phyloP scores from a whole-genome alignment of 2,888 invertebrate genomes.

The Hemistola chrysoprasaria region DNA sequence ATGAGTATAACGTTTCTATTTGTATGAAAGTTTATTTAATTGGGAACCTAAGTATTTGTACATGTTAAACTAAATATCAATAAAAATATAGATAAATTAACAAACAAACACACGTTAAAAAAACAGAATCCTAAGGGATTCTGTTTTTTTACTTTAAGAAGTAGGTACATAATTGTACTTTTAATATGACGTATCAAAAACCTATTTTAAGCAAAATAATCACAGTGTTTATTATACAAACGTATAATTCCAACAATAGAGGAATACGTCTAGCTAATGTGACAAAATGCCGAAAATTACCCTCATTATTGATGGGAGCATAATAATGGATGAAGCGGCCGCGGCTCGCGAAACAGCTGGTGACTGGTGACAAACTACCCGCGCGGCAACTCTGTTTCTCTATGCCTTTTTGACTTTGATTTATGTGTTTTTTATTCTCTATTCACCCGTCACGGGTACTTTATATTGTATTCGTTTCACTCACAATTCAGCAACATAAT shows the following conservation, averaged over 20 bases:
- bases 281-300: conserved; percentile 79
- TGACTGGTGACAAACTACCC: conserved; percentile 75
- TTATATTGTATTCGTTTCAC: conserved; percentile 61
- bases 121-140: too few species aligned
- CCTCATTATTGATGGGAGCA: conserved; percentile 78
- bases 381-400: conserved; percentile 75
- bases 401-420: conserved; percentile 83
- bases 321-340: conserved; percentile 54
- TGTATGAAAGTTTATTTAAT: too few species aligned
- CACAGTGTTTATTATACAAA: conserved; percentile 20
- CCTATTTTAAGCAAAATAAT: conserved; percentile 1
- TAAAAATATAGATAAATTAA: too few species aligned
- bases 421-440: conserved; percentile 80
- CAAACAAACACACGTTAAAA: too few species aligned
- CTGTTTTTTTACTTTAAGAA: too few species aligned
- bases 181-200: neutral
- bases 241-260: conserved; percentile 61
- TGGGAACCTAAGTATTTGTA: too few species aligned
- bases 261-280: conserved; percentile 73
- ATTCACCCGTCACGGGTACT: conserved; percentile 78
- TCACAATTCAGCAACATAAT: conserved; percentile 21
- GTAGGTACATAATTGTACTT: too few species aligned
- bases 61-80: too few species aligned
- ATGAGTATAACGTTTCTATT: too few species aligned
- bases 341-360: conserved; percentile 64